A percentile compares a stretch with the other conserved stretches of the same genome.
phyloP scores from a whole-genome alignment of 2,113 vertebrate species.

The Datnioides undecimradiatus region DNA sequence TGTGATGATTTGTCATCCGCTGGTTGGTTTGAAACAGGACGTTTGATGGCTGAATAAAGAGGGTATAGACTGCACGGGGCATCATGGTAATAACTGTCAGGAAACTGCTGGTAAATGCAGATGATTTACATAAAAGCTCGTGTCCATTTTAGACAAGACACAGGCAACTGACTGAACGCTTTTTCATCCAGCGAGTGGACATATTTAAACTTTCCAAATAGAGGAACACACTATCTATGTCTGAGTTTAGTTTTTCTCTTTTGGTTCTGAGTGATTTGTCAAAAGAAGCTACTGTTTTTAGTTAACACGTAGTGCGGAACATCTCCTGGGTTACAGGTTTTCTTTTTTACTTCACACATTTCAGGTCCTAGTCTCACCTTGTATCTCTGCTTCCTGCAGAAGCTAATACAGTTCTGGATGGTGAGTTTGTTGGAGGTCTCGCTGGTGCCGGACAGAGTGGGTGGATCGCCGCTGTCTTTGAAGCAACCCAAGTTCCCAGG shows the following conservation, averaged over 20 bases:
- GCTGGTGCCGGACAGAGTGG: slow-evolving; percentile 90
- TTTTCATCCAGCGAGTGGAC: background rate
- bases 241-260: fast-evolving
- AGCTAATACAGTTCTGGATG: slow-evolving; percentile 95
- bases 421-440: slow-evolving; percentile 96
- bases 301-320: background rate
- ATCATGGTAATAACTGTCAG: slow-evolving; percentile 34
- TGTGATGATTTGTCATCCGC: slow-evolving; percentile 53
- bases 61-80: slow-evolving; percentile 13
- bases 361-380: slow-evolving; percentile 84
- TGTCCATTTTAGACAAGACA: slow-evolving; percentile 20
- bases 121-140: slow-evolving; percentile 38
- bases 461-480: slow-evolving; percentile 94
- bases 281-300: background rate
- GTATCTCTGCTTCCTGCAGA: slow-evolving; percentile 93
- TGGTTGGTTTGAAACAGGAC: slow-evolving; percentile 45
- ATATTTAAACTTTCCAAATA: background rate
- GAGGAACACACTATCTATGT: background rate
- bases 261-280: background rate
- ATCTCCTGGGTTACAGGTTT: no score
- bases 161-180: background rate
- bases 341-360: background rate
- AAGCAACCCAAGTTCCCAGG: slow-evolving; percentile 97
- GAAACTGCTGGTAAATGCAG: slow-evolving; percentile 33
- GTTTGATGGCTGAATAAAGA: slow-evolving; percentile 51